Evolutionary conservation across 23 tunicate genomes (phyloP), one percentile per base, ranked within the genome.

Genomic region (Trididemnum clinides): DNA sequence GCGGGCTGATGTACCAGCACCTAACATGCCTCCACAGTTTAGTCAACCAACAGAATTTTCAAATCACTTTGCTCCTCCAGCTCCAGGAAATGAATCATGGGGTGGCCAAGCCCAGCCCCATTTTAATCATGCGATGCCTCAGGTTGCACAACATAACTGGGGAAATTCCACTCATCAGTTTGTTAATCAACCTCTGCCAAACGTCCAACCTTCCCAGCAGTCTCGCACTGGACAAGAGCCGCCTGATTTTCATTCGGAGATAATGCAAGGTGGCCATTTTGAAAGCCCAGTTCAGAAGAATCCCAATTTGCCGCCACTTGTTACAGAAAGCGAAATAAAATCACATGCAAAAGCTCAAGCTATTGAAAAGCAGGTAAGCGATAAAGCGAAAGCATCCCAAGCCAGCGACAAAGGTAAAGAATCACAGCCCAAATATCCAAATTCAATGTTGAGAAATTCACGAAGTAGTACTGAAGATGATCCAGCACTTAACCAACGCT

Each of bases 221-320:
- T 30, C 31, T 69, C 21, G 18, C 38, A 33, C 6, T 69, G 38
- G 31, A 28, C 57, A 19, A 73, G 29, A 38, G 33, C 27, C 37
- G 5, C 80, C 28, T 2, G 66, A 78, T 28, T 78, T 78, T 51
- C 64, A 78, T 1, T 30, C 83, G 2, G 38, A 51, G 36, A 51
- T 78, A 2, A 30, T 78, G 83, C 83, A 78, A 78, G 83, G 83
- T 2, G 83, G 66, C 4, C 83, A 15, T 18, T 78, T 22, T 78
- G 83, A 78, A 19, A 29, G 37, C n/a, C 66, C 66, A 1, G 39
- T 27, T n/a, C n/a, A n/a, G n/a, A n/a, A n/a, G n/a, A n/a, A n/a
- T n/a, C 18, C 2, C 19, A 19, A 19, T 15, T 5, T 20, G 58
- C 65, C 39, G 18, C 22, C 36, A 4, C 22, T n/a, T 2, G 5